Conservation (phyloP, 53 echinoderm and acorn worm species). For the Pentamera pediparva region DNA sequence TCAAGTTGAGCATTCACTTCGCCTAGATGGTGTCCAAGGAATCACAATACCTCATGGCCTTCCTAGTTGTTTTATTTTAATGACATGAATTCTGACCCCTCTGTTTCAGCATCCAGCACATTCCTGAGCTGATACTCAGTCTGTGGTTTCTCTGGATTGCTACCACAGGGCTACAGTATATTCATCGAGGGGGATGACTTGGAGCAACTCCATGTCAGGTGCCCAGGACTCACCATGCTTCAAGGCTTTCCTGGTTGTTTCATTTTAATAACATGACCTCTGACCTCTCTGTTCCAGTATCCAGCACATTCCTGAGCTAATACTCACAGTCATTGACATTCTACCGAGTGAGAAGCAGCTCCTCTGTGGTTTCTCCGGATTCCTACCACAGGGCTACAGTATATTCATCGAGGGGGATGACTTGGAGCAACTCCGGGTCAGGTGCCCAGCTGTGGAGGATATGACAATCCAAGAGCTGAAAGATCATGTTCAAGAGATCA, state of each 20-base stretch:
- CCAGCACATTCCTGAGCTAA: conserved; percentile 48
- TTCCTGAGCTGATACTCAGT: conserved; percentile 67
- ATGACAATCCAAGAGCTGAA: conserved; percentile 53
- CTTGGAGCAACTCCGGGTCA: conserved; percentile 64
- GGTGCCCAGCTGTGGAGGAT: conserved; percentile 56
- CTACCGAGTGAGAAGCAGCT: conserved; percentile 62
- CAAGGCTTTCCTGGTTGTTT: not conserved
- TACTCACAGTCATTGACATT: conserved; percentile 52
- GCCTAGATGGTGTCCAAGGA: conserved; percentile 63
- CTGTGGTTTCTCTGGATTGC: conserved; percentile 71
- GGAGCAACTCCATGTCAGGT: conserved; percentile 56
- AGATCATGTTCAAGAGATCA: conserved; percentile 49
- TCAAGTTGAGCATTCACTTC: conserved; percentile 64
- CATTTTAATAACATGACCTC: too few relatives aligned
- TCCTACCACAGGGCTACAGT: conserved; percentile 67
- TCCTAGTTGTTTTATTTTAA: too few relatives aligned
- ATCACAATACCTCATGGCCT: too few relatives aligned
- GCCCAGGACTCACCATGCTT: too few relatives aligned
- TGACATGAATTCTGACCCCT: too few relatives aligned
- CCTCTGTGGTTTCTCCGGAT: conserved; percentile 71
- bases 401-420: conserved; percentile 70
- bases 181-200: conserved; percentile 71
- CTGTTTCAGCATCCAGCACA: conserved; percentile 10
- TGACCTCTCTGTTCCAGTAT: not conserved
- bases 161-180: conserved; percentile 68